Base-by-base conservation (phyloP, 2,113 vertebrate genomes). In the Paradisaea rubra region DNA sequence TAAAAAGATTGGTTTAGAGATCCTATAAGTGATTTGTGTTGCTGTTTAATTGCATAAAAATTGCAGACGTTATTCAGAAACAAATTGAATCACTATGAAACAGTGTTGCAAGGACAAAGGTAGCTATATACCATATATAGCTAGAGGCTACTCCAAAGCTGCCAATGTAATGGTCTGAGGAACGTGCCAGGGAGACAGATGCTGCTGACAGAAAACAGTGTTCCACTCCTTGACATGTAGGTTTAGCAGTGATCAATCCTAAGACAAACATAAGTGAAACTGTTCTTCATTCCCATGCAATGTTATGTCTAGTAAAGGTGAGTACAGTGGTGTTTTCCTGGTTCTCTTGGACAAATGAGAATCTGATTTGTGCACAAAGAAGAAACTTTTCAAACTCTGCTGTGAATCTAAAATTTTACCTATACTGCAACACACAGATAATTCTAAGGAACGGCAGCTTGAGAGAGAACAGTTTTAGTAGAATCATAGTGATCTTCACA, bases 61-160 rank as follows among this genome's bases (percentile, higher is more conserved):
- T 82, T 94, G 78, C 56, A 93, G 81, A 42, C 61, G 94, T 93
- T 92, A 93, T 93, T 95, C 88, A 96, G 89, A 95, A 95, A 89
- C 69, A 94, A 97, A 94, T 88, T 92, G 86, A 96, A 96, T 94
- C 83, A 89, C 88, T 86, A 85, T 45, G 71, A 81, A 94, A 93
- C 72, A 70, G 42, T 3, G 0, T 74, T 88, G 47, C 53, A 93
- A 95, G 76, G 81, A 89, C 92, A 95, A 91, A 52, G 30, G 52
- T 60, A 91, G 42, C 50, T 91, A 74, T 35, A 81, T 59, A 83
- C 68, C 61, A 94, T 78, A 94, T 37, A 37, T 37, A 37, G 57
- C 72, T 74, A 80, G 60, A 91, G 69, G 78, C 74, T 94, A 88
- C 27, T 73, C 35, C 47, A 94, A 88, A 88, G 31, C 90, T 89